Evolutionary conservation across 1,140 invertebrate species (phyloP).

Genomic region (Zaprionus nigranus): DNA sequence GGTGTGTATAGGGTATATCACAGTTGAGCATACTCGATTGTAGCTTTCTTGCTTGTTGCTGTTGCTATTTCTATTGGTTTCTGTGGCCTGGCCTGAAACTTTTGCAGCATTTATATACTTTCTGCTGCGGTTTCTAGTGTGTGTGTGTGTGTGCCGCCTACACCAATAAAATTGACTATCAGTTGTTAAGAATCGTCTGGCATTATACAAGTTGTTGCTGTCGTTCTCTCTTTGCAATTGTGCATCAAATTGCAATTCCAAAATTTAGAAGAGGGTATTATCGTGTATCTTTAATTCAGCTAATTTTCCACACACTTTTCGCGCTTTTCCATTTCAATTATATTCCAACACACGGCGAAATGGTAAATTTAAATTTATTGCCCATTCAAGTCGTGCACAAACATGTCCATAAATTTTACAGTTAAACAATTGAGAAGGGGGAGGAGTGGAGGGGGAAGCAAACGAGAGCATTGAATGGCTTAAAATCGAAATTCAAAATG

Average conservation of each 20-base stretch:
- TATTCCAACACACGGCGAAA: constrained; percentile 39
- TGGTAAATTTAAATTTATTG: constrained; percentile 70
- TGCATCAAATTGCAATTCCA: constrained; percentile 43
- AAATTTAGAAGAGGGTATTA: constrained; percentile 4
- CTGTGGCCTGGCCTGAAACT: constrained; percentile 61
- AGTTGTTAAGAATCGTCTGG: constrained; percentile 48
- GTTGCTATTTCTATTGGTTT: constrained; percentile 55
- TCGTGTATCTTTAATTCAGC: constrained; percentile 49
- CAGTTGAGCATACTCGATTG: too few species aligned
- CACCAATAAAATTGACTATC: constrained; percentile 28
- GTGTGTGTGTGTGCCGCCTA: constrained; percentile 7
- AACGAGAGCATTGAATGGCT: constrained; percentile 13
- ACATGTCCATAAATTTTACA: constrained; percentile 72
- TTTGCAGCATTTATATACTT: constrained; percentile 74
- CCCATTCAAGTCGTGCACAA: constrained; percentile 59
- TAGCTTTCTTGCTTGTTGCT: not conserved
- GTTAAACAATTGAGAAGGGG: constrained; percentile 64
- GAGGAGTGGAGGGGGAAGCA: constrained; percentile 1
- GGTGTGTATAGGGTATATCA: too few species aligned
- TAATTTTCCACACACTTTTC: constrained; percentile 44
- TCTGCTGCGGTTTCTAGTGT: constrained; percentile 37
- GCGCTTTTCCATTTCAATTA: constrained; percentile 60
- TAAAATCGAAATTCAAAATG: constrained; percentile 12
- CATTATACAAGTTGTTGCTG: constrained; percentile 40
- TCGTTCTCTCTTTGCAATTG: constrained; percentile 28